Percentiles rank a stretch among this genome's conserved stretches.
Conservation (phyloP, 1,140 invertebrate genomes). For the Elysia chlorotica region DNA sequence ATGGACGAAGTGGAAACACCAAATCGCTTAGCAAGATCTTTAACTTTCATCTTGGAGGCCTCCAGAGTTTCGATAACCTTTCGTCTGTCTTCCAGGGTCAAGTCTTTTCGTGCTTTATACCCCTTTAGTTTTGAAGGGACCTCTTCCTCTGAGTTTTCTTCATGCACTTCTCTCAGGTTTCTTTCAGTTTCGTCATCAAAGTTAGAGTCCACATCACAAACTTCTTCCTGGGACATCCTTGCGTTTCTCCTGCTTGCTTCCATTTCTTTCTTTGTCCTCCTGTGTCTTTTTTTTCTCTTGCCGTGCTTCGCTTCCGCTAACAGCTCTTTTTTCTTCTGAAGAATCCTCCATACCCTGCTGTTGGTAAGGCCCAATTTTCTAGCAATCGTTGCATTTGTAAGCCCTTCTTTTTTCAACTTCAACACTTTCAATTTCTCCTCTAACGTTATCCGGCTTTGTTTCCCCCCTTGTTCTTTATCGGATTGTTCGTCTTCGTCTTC, state of each 20-base stretch:
- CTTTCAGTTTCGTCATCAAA: no score
- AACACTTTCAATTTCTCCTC: not conserved
- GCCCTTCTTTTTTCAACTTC: not conserved
- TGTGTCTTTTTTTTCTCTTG: not conserved
- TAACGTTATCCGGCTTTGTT: not conserved
- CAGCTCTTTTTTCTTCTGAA: not conserved
- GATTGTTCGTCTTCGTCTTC: not conserved
- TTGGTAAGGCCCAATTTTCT: no score
- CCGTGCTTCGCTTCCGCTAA: not conserved
- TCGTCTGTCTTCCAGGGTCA: constrained; percentile 17
- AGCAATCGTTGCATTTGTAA: no score
- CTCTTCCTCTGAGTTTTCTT: constrained; percentile 9
- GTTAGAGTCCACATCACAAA: no score
- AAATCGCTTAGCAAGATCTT: constrained; percentile 5
- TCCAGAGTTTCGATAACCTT: constrained; percentile 3
- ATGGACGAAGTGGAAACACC: constrained; percentile 14
- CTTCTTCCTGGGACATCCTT: not conserved
- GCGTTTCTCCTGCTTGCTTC: not conserved
- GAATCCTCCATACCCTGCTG: constrained; percentile 2
- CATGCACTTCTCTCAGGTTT: not conserved
- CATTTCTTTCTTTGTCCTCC: not conserved
- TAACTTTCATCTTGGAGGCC: not conserved
- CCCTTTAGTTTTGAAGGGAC: constrained; percentile 1
- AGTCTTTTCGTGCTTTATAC: constrained; percentile 5
- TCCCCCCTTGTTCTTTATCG: not conserved